Base-by-base conservation (phyloP, 2,888 invertebrate species). In the Cryptosula pallasiana region DNA sequence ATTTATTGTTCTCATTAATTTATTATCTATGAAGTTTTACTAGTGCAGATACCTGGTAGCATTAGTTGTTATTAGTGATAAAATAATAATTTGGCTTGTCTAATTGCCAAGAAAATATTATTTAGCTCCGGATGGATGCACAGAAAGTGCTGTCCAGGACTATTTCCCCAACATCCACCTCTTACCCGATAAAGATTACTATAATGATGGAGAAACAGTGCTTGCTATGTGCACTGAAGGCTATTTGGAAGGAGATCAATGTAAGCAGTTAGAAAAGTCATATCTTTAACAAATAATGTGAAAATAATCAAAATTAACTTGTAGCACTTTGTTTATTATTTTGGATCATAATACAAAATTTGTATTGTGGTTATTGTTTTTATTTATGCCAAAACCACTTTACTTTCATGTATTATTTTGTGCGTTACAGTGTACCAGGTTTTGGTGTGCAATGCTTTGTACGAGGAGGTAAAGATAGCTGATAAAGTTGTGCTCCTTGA, bases 61-160 rank as follows among this genome's bases (percentile, higher is more conserved):
- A n/a, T n/a, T n/a, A n/a, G n/a, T n/a, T n/a, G n/a, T n/a, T n/a
- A n/a, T n/a, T n/a, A n/a, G n/a, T n/a, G n/a, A n/a, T n/a, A n/a
- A n/a, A n/a, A n/a, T n/a, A n/a, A n/a, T n/a, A n/a, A n/a, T n/a
- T n/a, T n/a, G n/a, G n/a, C n/a, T n/a, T n/a, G 45, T 45, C 5
- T 45, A 45, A 20, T 45, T 45, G 20, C 5, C 20, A 45, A 45
- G 5, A 45, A 13, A 13, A 45, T 45, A 45, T 45, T 45, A 20
- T n/a, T n/a, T 45, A 63, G 63, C 27, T 13, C 13, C 32, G 13
- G 63, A 63, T 32, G 63, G 63, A 29, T 63, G 63, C n/a, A 63
- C 20, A 63, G 27, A 20, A 20, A 34, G 9, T 32, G 63, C 20
- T 5, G 9, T 63, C 9, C 20, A 20, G 32, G 20, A 20, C 16